Evolutionary conservation across 2,797 vertebrate species (phyloP).

Genomic region (Cephalopachus bancanus): DNA sequence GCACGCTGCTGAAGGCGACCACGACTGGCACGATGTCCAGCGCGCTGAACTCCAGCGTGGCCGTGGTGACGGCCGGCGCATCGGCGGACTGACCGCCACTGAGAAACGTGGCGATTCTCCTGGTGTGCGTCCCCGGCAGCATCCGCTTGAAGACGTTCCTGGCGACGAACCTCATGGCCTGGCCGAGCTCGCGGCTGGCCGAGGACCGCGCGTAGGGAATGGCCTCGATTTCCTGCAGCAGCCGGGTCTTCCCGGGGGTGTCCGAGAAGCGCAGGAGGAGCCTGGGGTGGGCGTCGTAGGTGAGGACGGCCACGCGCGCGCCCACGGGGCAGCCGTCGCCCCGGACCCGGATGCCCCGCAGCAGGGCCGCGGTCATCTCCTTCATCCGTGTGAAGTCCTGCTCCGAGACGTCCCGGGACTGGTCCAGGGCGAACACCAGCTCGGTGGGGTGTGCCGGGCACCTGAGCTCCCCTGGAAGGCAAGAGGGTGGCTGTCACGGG

Average conservation of each 20-base stretch:
- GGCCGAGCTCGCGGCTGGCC: slow-evolving; percentile 61
- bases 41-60: slow-evolving; percentile 78
- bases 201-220: slow-evolving; percentile 68
- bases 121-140: slow-evolving; percentile 55
- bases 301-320: slow-evolving; percentile 78
- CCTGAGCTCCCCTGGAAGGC: slow-evolving; percentile 56
- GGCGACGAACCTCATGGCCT: slow-evolving; percentile 81
- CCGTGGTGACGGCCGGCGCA: slow-evolving; percentile 59
- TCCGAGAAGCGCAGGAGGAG: slow-evolving; percentile 81
- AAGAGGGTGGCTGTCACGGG: not conserved
- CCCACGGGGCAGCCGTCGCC: slow-evolving; percentile 82
- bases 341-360: slow-evolving; percentile 72
- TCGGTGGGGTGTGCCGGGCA: slow-evolving; percentile 85
- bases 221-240: slow-evolving; percentile 75
- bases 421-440: slow-evolving; percentile 85
- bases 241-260: slow-evolving; percentile 58
- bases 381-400: slow-evolving; percentile 83
- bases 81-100: slow-evolving; percentile 56
- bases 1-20: slow-evolving; percentile 78
- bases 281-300: slow-evolving; percentile 61
- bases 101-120: slow-evolving; percentile 83
- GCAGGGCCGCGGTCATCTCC: slow-evolving; percentile 41
- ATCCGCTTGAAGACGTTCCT: slow-evolving; percentile 85
- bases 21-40: slow-evolving; percentile 77
- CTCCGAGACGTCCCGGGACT: slow-evolving; percentile 76